Base-by-base conservation (phyloP, 2,888 invertebrate species). In the Drosophila nigricruria region DNA sequence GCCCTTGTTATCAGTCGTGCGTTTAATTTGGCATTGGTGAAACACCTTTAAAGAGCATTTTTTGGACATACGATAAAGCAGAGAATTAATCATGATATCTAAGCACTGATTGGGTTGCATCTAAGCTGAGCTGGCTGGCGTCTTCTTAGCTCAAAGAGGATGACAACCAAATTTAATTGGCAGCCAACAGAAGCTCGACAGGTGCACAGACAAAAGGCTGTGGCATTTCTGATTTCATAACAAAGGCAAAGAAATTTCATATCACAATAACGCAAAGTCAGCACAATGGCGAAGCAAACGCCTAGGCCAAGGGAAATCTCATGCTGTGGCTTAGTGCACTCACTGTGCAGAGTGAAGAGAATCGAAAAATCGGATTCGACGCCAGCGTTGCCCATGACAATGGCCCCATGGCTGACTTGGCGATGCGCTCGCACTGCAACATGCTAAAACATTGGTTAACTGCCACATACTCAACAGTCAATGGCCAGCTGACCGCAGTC, bases 361-460 rank as follows among this genome's bases (percentile, higher is more conserved):
- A 62, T 50, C n/a, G n/a, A 40, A 30, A 43, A 38, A 36, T 14
- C 12, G 16, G 16, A 49, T 20, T 34, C 5, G 14, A n/a, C 45
- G 30, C 25, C 18, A 18, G 18, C n/a, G 50, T 8, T 47, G 18
- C n/a, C 47, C 14, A 38, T 59, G 59, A 25, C 59, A 23, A 50
- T 74, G 61, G 34, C n/a, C n/a, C 14, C 23, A 43, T 64, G 66
- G 59, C 62, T 59, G 47, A 42, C 54, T 64, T 49, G 30, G 59
- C 43, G 30, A 16, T 38, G 42, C 20, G 32, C 23, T n/a, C 25
- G 36, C 63, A 16, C 16, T 45, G 43, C 38, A 58, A 66, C 73
- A 77, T 67, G 73, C 70, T 54, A 66, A 66, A 77, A 70, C 79
- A 78, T 70, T 78, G 70, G 70, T 78, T 53, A 77, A 65, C 61